A percentile compares a stretch with the other conserved stretches of the same genome.
phyloP scores from a whole-genome alignment of 1,140 invertebrate species.

The Frieseomelitta varia region DNA sequence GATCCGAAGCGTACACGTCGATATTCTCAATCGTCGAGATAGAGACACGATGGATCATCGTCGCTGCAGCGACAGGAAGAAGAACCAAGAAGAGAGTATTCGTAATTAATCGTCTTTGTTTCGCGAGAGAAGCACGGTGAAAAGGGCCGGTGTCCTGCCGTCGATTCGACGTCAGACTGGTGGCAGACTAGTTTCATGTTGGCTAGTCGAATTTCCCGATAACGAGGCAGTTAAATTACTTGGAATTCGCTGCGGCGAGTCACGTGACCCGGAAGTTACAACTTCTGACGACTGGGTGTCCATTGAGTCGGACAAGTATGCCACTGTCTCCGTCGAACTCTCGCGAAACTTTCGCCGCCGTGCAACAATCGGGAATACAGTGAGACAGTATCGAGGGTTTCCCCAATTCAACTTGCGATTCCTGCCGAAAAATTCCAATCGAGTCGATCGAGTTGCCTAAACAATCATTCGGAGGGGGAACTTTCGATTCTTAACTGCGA shows the following conservation, averaged over 20 bases:
- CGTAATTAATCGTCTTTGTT: not conserved
- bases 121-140: not conserved
- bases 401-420: not conserved
- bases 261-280: slow-evolving; percentile 11
- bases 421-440: not conserved
- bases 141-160: not conserved
- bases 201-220: not conserved
- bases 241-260: slow-evolving; percentile 20
- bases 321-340: not conserved
- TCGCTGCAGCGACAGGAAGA: too few relatives aligned
- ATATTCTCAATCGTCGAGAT: not conserved
- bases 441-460: not conserved
- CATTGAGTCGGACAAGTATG: slow-evolving; percentile 6
- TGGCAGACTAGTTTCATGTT: not conserved
- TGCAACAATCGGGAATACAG: not conserved
- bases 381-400: not conserved
- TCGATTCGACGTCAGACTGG: not conserved
- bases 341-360: not conserved
- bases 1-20: not conserved
- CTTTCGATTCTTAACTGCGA: not conserved
- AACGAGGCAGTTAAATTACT: slow-evolving; percentile 11
- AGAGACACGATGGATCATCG: not conserved
- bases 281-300: slow-evolving; percentile 28
- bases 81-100: not conserved
- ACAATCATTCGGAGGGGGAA: not conserved